Evolutionary conservation across 2,888 invertebrate species (phyloP).

Genomic region (Pheosia tremula): DNA sequence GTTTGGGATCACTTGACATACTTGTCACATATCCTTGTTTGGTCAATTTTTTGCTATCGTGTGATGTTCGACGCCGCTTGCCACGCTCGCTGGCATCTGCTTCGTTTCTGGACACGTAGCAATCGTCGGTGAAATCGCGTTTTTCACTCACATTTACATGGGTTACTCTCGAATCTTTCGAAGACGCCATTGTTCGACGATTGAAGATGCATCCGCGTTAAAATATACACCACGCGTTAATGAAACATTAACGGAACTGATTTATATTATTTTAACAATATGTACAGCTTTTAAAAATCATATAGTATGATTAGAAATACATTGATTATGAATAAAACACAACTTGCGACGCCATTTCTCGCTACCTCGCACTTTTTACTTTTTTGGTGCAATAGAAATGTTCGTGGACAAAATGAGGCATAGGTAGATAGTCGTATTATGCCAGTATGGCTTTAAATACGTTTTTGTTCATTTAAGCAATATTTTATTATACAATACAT

Average conservation of each 20-base stretch:
- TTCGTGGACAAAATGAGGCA: conserved; percentile 48
- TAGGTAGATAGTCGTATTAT: conserved; percentile 22
- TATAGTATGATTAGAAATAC: conserved; percentile 67
- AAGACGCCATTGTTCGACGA: conserved; percentile 82
- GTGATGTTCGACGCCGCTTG: conserved; percentile 75
- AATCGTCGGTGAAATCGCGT: conserved; percentile 62
- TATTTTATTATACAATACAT: no score
- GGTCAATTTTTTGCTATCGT: conserved; percentile 76
- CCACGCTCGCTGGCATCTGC: conserved; percentile 70
- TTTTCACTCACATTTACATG: conserved; percentile 78
- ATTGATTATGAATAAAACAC: conserved; percentile 77
- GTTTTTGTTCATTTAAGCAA: background rate
- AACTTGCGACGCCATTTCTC: conserved; percentile 83
- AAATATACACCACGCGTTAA: conserved; percentile 63
- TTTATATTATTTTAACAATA: conserved; percentile 52
- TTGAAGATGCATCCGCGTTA: conserved; percentile 60
- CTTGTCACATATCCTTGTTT: conserved; percentile 78
- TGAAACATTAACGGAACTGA: conserved; percentile 59
- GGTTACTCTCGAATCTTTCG: conserved; percentile 71
- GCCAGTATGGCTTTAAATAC: background rate
- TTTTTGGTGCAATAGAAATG: conserved; percentile 54
- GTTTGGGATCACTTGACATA: conserved; percentile 73
- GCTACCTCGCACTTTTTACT: conserved; percentile 68
- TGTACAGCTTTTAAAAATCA: conserved; percentile 48
- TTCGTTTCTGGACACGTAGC: conserved; percentile 59